A percentile compares a stretch with the other conserved stretches of the same genome.
Conservation (phyloP, 2,888 invertebrate species). For the Chloroclystis v-ata region DNA sequence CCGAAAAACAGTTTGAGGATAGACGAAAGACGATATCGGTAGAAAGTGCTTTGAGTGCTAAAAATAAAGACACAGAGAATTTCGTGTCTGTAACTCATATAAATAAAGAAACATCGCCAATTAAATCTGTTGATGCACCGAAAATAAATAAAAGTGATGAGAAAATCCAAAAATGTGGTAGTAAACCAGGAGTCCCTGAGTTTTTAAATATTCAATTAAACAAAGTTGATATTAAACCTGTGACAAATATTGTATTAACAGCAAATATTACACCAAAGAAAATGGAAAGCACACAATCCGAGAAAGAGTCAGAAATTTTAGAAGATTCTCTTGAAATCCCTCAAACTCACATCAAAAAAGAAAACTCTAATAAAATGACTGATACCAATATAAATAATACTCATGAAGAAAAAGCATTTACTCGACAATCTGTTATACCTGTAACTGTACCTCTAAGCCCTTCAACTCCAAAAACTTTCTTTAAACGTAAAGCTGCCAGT, state of each 20-base stretch:
- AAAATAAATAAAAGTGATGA: slow-evolving; percentile 63
- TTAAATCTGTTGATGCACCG: slow-evolving; percentile 44
- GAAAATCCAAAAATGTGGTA: slow-evolving; percentile 49
- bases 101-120: slow-evolving; percentile 65
- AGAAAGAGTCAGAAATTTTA: slow-evolving; percentile 49
- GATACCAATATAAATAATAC: slow-evolving; percentile 43
- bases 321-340: slow-evolving; percentile 31
- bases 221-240: slow-evolving; percentile 81
- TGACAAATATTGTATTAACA: slow-evolving; percentile 81
- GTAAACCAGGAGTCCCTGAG: slow-evolving; percentile 77
- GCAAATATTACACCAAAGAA: slow-evolving; percentile 78
- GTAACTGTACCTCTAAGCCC: slow-evolving; percentile 52
- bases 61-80: slow-evolving; percentile 52
- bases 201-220: slow-evolving; percentile 84
- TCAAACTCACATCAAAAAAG: slow-evolving; percentile 37
- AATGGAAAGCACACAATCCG: slow-evolving; percentile 55
- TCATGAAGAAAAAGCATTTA: slow-evolving; percentile 42
- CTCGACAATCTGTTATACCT: slow-evolving; percentile 40
- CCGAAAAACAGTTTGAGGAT: slow-evolving; percentile 67
- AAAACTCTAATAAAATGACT: slow-evolving; percentile 44
- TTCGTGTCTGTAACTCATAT: slow-evolving; percentile 79
- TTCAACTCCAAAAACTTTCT: slow-evolving; percentile 66
- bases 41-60: slow-evolving; percentile 61
- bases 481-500: slow-evolving; percentile 77
- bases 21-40: slow-evolving; percentile 72